Percentiles rank a stretch among this genome's conserved stretches.
phyloP scores from a whole-genome alignment of 2,797 vertebrate genomes.

The Momotus momota region DNA sequence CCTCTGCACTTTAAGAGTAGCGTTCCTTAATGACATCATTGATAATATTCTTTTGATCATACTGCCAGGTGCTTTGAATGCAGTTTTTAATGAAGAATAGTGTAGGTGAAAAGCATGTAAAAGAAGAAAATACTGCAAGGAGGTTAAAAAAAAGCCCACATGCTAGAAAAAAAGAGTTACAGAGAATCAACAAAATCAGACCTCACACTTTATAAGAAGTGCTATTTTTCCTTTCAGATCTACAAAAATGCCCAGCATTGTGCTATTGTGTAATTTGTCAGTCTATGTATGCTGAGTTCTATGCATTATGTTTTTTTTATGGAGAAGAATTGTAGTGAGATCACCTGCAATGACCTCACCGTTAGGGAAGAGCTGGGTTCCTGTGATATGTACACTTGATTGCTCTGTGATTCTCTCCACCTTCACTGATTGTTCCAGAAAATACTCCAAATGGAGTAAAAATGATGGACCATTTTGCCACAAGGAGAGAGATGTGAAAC shows the following conservation, averaged over 20 bases:
- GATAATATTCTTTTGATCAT: background rate
- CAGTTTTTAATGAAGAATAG: background rate
- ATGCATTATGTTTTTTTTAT: background rate
- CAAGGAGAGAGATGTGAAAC: background rate
- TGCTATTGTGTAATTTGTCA: background rate
- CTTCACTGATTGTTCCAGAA: background rate
- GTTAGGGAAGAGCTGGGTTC: background rate
- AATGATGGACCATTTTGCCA: background rate
- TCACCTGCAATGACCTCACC: background rate
- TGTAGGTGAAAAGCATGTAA: background rate
- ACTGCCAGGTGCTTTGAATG: background rate
- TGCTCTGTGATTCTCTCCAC: background rate
- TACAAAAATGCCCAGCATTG: background rate
- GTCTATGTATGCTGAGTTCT: background rate
- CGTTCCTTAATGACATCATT: background rate
- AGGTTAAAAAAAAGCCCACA: background rate
- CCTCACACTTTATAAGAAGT: background rate
- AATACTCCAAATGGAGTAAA: background rate
- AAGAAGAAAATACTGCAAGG: background rate
- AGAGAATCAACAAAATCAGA: background rate
- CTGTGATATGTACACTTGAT: background rate
- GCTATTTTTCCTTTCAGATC: background rate
- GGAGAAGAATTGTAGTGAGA: background rate
- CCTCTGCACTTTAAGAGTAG: background rate
- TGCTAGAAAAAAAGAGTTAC: background rate